These are phyloP conservation scores for Zaprionus vittiger DNA, from an alignment of 1,140 invertebrate species.

Conservation along the genomic window DNA sequence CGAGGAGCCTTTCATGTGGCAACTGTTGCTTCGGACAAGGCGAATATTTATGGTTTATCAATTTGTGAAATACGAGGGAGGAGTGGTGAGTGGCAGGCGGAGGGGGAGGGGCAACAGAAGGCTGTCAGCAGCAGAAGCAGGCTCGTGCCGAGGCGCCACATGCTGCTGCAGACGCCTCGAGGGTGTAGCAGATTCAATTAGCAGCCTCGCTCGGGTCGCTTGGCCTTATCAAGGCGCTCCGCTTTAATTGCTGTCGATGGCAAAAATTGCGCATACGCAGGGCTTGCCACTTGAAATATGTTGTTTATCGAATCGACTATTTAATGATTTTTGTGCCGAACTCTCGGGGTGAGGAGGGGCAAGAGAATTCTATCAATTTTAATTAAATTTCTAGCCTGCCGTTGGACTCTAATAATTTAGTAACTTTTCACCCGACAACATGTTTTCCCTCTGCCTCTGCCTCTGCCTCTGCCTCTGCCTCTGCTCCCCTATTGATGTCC, in stretches of 20 bases:
- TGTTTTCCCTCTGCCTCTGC: background rate
- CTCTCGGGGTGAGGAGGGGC: background rate
- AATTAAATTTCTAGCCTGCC: conserved; percentile 63
- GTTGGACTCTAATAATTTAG: conserved; percentile 40
- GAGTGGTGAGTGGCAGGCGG: background rate
- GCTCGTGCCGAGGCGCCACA: background rate
- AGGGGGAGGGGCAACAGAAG: conserved; percentile 22
- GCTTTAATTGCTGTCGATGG: conserved; percentile 52
- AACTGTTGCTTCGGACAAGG: conserved; percentile 68
- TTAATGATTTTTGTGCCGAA: conserved; percentile 42
- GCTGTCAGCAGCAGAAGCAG: conserved; percentile 20
- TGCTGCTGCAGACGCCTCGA: background rate
- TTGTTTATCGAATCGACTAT: conserved; percentile 47
- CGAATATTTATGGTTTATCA: conserved; percentile 76
- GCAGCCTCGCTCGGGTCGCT: conserved; percentile 28
- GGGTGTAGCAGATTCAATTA: conserved; percentile 67
- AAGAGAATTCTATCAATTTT: conserved; percentile 53
- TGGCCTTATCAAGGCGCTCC: conserved; percentile 32
- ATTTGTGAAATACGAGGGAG: conserved; percentile 53
- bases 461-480: background rate
- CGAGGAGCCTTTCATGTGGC: conserved; percentile 64
- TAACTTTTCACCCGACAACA: background rate
- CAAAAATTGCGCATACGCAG: conserved; percentile 70
- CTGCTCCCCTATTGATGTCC: too few relatives aligned
- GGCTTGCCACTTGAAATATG: conserved; percentile 31